Conservation (phyloP, 2,797 vertebrate genomes). For the Triplophysa yarkandensis region DNA sequence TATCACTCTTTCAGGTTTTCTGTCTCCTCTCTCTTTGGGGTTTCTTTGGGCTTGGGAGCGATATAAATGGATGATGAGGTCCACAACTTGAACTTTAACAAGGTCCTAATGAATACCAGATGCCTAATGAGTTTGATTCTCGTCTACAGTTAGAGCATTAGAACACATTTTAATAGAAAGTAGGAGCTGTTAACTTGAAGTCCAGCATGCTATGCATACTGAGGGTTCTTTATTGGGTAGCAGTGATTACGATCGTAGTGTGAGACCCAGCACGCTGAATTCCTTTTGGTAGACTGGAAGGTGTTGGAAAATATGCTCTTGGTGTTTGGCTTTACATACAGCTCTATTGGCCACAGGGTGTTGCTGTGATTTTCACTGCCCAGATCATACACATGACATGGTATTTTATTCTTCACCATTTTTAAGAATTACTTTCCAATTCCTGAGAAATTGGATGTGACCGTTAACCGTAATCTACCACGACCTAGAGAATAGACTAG, state of each 20-base stretch:
- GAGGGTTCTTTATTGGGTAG: slow-evolving; percentile 10
- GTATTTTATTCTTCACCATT: neutral
- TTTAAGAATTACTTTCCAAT: too few relatives aligned
- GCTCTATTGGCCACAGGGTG: neutral
- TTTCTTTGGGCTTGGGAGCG: neutral
- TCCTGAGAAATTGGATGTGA: too few relatives aligned
- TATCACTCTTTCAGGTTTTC: neutral
- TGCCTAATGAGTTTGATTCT: slow-evolving; percentile 53
- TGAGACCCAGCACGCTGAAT: neutral
- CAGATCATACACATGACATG: neutral
- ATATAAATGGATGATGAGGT: slow-evolving; percentile 39
- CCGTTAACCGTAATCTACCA: too few relatives aligned
- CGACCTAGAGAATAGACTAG: too few relatives aligned
- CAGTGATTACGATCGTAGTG: neutral
- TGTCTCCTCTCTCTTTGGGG: neutral
- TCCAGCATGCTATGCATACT: slow-evolving; percentile 6
- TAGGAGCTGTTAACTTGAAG: neutral
- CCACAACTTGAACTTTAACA: neutral
- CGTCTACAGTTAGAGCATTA: slow-evolving; percentile 20
- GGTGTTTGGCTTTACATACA: neutral
- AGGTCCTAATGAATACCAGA: slow-evolving; percentile 42
- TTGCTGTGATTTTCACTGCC: neutral
- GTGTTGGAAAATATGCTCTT: slow-evolving; percentile 10
- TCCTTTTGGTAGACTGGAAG: slow-evolving; percentile 1
- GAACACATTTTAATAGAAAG: slow-evolving; percentile 21